A percentile compares a stretch with the other conserved stretches of the same genome.
These are phyloP conservation scores for Callimorpha dominula DNA, from an alignment of 2,888 invertebrate genomes.

Conservation along the genomic window DNA sequence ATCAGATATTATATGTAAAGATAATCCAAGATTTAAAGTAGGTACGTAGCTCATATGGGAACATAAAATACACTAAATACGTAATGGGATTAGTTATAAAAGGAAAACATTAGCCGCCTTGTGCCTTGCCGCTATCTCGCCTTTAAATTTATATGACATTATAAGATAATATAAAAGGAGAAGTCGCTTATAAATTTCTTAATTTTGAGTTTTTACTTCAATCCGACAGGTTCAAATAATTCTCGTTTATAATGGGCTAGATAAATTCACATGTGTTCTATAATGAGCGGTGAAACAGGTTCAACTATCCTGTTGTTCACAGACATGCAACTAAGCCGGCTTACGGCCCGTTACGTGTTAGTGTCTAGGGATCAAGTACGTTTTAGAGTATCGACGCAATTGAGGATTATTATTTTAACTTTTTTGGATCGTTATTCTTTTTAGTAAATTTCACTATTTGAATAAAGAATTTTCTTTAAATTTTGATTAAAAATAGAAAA, in stretches of 20 bases:
- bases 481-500: too few relatives aligned
- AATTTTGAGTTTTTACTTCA: constrained; percentile 33
- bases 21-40: constrained; percentile 6
- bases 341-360: constrained; percentile 24
- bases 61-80: constrained; percentile 43
- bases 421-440: too few relatives aligned
- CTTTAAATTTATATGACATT: constrained; percentile 52
- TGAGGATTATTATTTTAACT: too few relatives aligned
- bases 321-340: constrained; percentile 26
- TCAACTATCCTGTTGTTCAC: constrained; percentile 28
- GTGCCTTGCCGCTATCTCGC: constrained; percentile 45
- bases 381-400: too few relatives aligned
- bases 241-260: constrained; percentile 32
- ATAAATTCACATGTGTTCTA: constrained; percentile 31
- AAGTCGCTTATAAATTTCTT: constrained; percentile 37
- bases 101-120: constrained; percentile 40
- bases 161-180: constrained; percentile 46
- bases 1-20: constrained; percentile 5
- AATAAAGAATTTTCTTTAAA: too few relatives aligned
- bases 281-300: constrained; percentile 31
- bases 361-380: too few relatives aligned
- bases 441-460: too few relatives aligned
- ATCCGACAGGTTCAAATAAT: constrained; percentile 28
- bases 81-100: constrained; percentile 44
- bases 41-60: not conserved